A percentile compares a stretch with the other conserved stretches of the same genome.
Evolutionary conservation across 2,888 invertebrate genomes (phyloP).

Genomic region (Cataglyphis rosenhaueri): DNA sequence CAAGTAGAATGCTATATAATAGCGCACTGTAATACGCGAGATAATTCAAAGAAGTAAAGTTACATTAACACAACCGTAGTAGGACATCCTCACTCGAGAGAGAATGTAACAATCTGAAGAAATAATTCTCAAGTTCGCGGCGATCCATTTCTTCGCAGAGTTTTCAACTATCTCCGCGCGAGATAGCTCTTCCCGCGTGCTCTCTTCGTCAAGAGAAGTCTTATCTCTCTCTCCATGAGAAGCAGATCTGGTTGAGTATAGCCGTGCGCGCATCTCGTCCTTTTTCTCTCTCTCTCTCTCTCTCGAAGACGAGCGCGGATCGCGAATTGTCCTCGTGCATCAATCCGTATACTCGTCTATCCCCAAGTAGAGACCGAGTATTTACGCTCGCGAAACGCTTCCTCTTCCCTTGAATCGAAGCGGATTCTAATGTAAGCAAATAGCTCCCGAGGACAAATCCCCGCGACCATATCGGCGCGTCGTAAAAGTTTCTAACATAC

Average conservation of each 20-base stretch:
- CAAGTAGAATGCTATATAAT: not conserved
- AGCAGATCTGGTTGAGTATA: conserved; percentile 28
- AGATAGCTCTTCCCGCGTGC: conserved; percentile 53
- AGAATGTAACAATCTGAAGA: conserved; percentile 9
- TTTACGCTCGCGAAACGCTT: conserved; percentile 56
- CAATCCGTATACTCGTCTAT: conserved; percentile 67
- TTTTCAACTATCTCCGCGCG: conserved; percentile 32
- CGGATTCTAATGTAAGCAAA: conserved; percentile 79
- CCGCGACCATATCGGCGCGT: conserved; percentile 72
- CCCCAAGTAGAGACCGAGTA: conserved; percentile 57
- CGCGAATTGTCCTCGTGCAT: conserved; percentile 69
- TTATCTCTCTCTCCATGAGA: conserved; percentile 26
- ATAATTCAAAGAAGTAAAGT: conserved; percentile 1
- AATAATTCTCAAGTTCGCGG: conserved; percentile 62
- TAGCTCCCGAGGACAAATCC: conserved; percentile 80
- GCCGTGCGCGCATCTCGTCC: conserved; percentile 28
- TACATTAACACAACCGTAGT: not conserved
- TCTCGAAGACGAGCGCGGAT: conserved; percentile 46
- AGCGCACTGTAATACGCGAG: not conserved
- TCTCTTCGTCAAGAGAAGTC: conserved; percentile 29
- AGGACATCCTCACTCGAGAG: not conserved
- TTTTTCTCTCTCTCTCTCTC: conserved; percentile 5
- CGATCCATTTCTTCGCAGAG: conserved; percentile 47
- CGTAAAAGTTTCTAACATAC: conserved; percentile 75
- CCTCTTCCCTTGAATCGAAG: conserved; percentile 50